Evolutionary conservation across 2,888 invertebrate genomes (phyloP).

Genomic region (Chorisops tibialis): DNA sequence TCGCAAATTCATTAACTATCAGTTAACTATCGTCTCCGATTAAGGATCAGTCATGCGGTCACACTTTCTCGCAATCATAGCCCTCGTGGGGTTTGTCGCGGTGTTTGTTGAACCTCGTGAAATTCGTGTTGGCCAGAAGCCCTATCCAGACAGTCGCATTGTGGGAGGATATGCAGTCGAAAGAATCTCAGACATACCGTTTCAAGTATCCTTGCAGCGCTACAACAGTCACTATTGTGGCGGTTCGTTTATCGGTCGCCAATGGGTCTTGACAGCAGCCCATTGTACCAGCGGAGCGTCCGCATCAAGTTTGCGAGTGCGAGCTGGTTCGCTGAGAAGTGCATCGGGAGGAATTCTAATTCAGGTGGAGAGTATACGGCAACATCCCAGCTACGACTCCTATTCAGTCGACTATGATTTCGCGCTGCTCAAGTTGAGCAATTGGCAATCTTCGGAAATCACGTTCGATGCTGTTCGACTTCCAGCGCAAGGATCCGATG

Average conservation of each 20-base stretch:
- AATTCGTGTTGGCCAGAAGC: conserved; percentile 23
- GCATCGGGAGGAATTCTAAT: conserved; percentile 46
- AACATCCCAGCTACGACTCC: conserved; percentile 47
- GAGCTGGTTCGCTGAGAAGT: conserved; percentile 48
- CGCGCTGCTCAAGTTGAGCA: conserved; percentile 46
- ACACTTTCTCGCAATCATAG: too few species aligned
- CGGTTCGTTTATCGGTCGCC: conserved; percentile 48
- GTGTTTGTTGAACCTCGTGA: conserved; percentile 1
- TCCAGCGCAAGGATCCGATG: conserved; percentile 37
- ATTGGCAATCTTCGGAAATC: conserved; percentile 37
- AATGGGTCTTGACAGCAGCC: conserved; percentile 52
- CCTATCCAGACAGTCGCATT: conserved; percentile 46
- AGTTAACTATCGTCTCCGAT: too few species aligned
- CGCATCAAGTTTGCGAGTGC: conserved; percentile 40
- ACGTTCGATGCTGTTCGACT: conserved; percentile 39
- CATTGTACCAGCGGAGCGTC: conserved; percentile 44
- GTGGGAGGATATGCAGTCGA: conserved; percentile 50
- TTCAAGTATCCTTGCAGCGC: conserved; percentile 52
- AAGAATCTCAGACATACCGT: conserved; percentile 49
- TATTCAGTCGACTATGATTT: conserved; percentile 51
- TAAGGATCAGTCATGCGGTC: too few species aligned
- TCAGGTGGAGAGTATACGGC: conserved; percentile 40
- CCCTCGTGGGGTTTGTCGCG: too few species aligned
- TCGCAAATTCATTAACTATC: too few species aligned
- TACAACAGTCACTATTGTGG: conserved; percentile 51